Conservation (phyloP, 2,113 vertebrate genomes). For the Embiotoca jacksoni region DNA sequence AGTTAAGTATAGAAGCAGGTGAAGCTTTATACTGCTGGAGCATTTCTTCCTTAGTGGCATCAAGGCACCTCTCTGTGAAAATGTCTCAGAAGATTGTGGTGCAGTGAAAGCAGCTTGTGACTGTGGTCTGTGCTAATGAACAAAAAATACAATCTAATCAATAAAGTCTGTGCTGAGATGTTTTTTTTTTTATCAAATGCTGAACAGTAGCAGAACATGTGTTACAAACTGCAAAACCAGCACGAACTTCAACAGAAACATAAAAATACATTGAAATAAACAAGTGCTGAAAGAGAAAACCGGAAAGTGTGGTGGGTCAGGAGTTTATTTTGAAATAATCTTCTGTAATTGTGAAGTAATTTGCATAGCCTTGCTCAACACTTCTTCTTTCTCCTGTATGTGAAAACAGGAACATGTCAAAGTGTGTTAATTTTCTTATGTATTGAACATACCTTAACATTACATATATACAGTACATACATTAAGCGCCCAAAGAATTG, state of each 20-base stretch:
- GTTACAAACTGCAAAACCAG: constrained; percentile 2
- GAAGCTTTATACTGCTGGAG: background rate
- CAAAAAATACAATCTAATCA: constrained; percentile 2
- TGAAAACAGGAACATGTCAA: background rate
- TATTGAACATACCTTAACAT: background rate
- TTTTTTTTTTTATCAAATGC: background rate
- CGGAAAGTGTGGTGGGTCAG: background rate
- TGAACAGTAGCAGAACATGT: background rate
- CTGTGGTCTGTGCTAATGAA: constrained; percentile 4
- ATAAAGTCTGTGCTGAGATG: background rate
- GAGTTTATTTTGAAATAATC: constrained; percentile 17
- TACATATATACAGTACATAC: background rate
- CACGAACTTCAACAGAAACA: background rate
- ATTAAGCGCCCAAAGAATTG: background rate
- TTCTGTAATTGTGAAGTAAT: background rate
- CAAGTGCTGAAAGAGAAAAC: background rate
- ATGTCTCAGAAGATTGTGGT: background rate
- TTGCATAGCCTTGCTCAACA: background rate
- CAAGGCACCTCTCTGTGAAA: background rate
- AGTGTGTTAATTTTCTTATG: background rate
- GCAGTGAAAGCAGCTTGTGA: background rate
- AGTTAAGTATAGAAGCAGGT: too few species aligned
- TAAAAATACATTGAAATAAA: background rate
- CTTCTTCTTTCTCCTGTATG: constrained; percentile 9
- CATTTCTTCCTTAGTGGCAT: background rate